Evolutionary conservation across 2,797 vertebrate species (phyloP), one percentile per base, ranked within the genome.

Genomic region (Phaenicophaeus curvirostris): DNA sequence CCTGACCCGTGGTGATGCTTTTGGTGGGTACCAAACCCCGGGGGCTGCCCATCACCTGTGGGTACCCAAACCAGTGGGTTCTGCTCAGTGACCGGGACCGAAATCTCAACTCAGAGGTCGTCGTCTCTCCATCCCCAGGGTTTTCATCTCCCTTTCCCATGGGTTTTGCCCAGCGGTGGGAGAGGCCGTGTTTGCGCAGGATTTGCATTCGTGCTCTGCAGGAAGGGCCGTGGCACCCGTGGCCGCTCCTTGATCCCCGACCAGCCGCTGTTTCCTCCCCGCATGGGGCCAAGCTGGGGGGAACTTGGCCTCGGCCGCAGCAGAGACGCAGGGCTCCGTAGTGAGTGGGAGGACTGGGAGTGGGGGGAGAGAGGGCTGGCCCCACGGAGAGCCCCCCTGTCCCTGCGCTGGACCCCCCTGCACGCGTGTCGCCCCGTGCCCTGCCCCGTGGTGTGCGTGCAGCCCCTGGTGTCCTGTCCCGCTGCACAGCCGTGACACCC

Each of bases 71-170:
- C 19, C 81, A 19, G n/a, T 3, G 19, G 57, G 23, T 24, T 7
- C 69, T 3, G n/a, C n/a, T n/a, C n/a, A n/a, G n/a, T n/a, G n/a
- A n/a, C n/a, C n/a, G 5, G 6, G 28, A 35, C 53, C 61, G 19
- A 69, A 67, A 39, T 18, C 82, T 55, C 0, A 0, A 16, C 78
- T 75, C 6, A 0, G 41, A 8, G 14, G n/a, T 16, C 5, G 0
- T 48, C 0, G 0, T 18, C 3, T 12, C 59, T 24, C n/a, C 2
- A 0, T 53, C 31, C 41, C 27, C 0, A 5, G 53, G 15, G 1
- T 3, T 8, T 65, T 54, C 20, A n/a, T 9, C 28, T 13, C 54
- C 37, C 19, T 73, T 53, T 15, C 46, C 51, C 14, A 15, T 0
- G 11, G 28, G 30, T 48, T 48, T 41, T 44, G 48, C 25, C 68